Percentiles rank a stretch among this genome's conserved stretches.
phyloP scores from a whole-genome alignment of 2,888 invertebrate species.

The Stenichneumon culpator region DNA sequence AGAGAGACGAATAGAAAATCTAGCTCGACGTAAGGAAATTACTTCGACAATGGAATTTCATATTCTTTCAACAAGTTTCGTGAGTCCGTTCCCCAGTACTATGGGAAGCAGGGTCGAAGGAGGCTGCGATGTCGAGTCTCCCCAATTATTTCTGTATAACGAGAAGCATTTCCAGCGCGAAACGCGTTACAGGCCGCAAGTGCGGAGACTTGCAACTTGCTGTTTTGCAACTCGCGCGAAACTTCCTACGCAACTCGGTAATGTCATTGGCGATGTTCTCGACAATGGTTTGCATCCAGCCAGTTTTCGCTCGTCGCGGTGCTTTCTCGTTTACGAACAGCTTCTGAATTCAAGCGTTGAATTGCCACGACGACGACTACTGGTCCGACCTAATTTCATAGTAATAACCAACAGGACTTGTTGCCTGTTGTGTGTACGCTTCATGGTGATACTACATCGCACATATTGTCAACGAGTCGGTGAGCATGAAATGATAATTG shows the following conservation, averaged over 20 bases:
- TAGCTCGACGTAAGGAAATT: conserved; percentile 41
- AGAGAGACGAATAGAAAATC: conserved; percentile 33
- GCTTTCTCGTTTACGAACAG: conserved; percentile 21
- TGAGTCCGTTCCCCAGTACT: conserved; percentile 37
- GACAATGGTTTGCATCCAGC: conserved; percentile 48
- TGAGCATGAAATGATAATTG: conserved; percentile 31
- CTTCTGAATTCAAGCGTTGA: conserved; percentile 38
- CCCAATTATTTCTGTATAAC: conserved; percentile 58
- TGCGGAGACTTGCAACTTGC: conserved; percentile 40
- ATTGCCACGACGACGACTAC: conserved; percentile 18
- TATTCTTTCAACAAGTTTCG: conserved; percentile 54
- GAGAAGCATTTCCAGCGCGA: conserved; percentile 43
- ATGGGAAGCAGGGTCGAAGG: conserved; percentile 11
- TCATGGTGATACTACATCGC: conserved; percentile 10
- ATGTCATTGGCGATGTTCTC: conserved; percentile 40
- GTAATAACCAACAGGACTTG: conserved; percentile 42
- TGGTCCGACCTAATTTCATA: conserved; percentile 43
- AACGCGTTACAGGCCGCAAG: conserved; percentile 31
- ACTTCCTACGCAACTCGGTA: conserved; percentile 44
- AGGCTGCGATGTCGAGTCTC: conserved; percentile 19
- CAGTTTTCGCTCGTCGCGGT: conserved; percentile 28
- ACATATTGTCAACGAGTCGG: conserved; percentile 31
- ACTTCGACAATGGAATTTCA: conserved; percentile 55
- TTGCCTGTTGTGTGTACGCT: conserved; percentile 10
- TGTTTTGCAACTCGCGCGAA: conserved; percentile 52